Base-by-base conservation (phyloP, 2,113 vertebrate genomes). In the Peromyscus maniculatus region DNA sequence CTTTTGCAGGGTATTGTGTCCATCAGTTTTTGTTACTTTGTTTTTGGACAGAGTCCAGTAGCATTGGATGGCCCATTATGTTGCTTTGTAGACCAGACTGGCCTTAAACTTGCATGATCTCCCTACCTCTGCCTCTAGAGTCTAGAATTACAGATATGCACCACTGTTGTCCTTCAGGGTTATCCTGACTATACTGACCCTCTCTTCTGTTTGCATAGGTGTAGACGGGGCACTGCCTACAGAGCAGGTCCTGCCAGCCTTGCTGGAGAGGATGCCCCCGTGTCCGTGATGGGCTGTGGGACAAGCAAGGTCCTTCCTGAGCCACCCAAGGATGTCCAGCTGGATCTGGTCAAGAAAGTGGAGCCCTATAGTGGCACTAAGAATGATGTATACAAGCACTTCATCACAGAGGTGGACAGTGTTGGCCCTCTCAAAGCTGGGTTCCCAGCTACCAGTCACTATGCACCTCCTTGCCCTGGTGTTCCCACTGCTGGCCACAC, bases 241-340 rank as follows among this genome's bases (percentile, higher is more conserved):
- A 91, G 26, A 95, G 98, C 97, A 98, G 98, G 98, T 98, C 98
- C 98, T 98, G 97, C 97, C 96, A 98, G 0, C 97, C 95, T 98
- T 95, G 52, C 96, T 98, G 98, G 99, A 99, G 99, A 99, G 98
- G 98, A 99, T 99, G 99, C 98, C 98, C 99, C 98, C 98, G 98
- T 94, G 98, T 99, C 99, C 99, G 99, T 99, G 99, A 99, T 99
- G 99, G 99, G 99, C 99, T 99, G 99, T 99, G 99, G 99, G 99
- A 99, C 99, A 98, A 99, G 99, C 98, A 99, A 99, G 98, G 99
- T 99, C 97, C 99, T 99, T 98, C 99, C 99, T 26, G 99, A 99
- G 99, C 99, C 99, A 95, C 99, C 99, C 98, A 99, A 99, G 98
- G 99, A 99, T 87, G 99, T 99, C 96, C 99, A 99, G 97, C 98